These are phyloP conservation scores for Heliconius congener DNA, from an alignment of 1,140 invertebrate genomes.

Conservation along the genomic window DNA sequence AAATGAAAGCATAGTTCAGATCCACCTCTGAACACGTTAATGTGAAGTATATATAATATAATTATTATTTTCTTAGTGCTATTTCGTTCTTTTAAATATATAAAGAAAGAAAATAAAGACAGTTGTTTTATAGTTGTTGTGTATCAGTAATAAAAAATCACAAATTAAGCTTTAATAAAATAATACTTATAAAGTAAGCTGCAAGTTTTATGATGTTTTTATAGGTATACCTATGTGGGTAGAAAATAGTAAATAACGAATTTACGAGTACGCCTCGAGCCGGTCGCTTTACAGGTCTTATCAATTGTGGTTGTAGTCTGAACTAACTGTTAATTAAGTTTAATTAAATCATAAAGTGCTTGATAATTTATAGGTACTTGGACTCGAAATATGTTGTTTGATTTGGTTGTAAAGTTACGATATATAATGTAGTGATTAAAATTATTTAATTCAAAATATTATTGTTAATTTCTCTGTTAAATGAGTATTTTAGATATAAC, in stretches of 20 bases:
- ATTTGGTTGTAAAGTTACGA: neutral
- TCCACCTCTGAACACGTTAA: too few species aligned
- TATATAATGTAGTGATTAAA: too few species aligned
- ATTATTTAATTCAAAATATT: neutral
- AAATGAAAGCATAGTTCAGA: too few species aligned
- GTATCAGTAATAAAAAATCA: too few species aligned
- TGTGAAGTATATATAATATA: too few species aligned
- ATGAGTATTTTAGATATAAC: neutral
- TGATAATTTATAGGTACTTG: neutral
- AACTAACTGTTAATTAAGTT: constrained; percentile 8
- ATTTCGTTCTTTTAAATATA: too few species aligned
- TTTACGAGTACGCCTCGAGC: neutral
- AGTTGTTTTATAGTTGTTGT: too few species aligned
- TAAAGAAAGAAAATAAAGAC: too few species aligned
- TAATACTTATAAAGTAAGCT: neutral
- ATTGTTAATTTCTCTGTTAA: neutral
- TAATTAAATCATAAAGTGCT: neutral
- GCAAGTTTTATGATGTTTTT: neutral
- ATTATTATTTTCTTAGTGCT: too few species aligned
- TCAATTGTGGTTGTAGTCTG: neutral
- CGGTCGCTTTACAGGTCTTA: neutral
- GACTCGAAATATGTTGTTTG: neutral
- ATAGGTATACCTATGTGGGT: neutral
- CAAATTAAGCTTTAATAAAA: neutral
- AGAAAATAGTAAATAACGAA: neutral